These are phyloP conservation scores for Eunapius fragilis DNA, from an alignment of 37 sponge, comb jelly and placozoan species.

Conservation along the genomic window DNA sequence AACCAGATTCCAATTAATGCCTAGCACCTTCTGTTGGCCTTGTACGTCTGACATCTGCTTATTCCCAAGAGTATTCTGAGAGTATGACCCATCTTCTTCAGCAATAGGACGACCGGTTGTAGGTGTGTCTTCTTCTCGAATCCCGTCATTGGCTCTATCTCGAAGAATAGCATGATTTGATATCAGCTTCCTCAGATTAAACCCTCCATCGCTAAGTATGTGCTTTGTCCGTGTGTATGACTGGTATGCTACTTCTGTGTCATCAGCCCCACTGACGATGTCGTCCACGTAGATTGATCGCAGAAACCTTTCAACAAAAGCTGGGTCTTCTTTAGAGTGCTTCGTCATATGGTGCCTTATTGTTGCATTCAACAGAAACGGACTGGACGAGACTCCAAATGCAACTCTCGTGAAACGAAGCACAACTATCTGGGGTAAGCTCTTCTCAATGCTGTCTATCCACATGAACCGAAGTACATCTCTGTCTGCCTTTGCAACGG, in stretches of 20 bases:
- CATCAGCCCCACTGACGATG: conserved; percentile 23
- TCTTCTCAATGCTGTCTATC: conserved; percentile 9
- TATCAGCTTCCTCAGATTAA: conserved; percentile 37
- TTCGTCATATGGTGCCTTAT: conserved; percentile 11
- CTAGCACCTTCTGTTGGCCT: conserved; percentile 15
- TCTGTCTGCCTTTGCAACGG: conserved; percentile 11
- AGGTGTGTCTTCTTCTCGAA: neutral
- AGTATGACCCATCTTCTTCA: neutral
- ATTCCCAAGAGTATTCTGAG: too few species aligned
- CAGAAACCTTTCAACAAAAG: neutral
- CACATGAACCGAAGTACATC: conserved; percentile 43
- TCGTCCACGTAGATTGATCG: conserved; percentile 35
- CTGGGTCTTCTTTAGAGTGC: neutral
- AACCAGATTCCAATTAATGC: neutral
- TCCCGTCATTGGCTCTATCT: conserved; percentile 4
- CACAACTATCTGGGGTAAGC: conserved; percentile 5
- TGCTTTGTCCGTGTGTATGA: conserved; percentile 26
- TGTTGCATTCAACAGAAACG: conserved; percentile 46
- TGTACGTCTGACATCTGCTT: too few species aligned
- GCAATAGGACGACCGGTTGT: neutral
- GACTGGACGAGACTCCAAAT: conserved; percentile 40
- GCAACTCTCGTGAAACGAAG: conserved; percentile 28
- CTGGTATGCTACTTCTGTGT: conserved; percentile 7
- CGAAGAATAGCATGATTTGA: neutral
- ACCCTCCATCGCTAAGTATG: conserved; percentile 25